phyloP scores from a whole-genome alignment of 2,888 invertebrate species.

The Masnerella sp. region DNA sequence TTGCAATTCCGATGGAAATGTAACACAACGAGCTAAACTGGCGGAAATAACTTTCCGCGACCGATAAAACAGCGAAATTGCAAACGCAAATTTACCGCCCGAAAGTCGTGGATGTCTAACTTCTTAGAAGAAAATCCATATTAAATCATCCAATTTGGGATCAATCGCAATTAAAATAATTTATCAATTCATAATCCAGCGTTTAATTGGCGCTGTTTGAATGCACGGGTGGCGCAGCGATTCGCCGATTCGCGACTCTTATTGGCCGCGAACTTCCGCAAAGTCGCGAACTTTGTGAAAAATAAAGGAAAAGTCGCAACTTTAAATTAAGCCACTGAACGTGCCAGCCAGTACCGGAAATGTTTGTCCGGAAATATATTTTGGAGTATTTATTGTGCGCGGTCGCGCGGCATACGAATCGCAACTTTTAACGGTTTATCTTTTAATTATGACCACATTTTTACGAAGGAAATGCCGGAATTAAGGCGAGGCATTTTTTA shows the following conservation, averaged over 20 bases:
- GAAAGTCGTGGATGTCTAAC: too few species aligned
- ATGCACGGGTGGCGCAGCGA: constrained; percentile 23
- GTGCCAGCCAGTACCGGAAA: constrained; percentile 10
- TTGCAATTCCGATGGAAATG: constrained; percentile 10
- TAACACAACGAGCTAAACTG: constrained; percentile 10
- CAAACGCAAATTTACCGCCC: too few species aligned
- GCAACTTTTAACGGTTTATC: too few species aligned
- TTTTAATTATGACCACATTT: too few species aligned
- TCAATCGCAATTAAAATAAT: too few species aligned
- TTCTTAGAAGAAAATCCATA: too few species aligned
- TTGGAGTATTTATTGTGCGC: not conserved
- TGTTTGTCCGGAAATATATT: constrained; percentile 22
- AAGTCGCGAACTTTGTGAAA: constrained; percentile 40
- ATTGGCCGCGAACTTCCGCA: constrained; percentile 30
- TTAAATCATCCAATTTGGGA: too few species aligned
- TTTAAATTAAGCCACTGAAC: constrained; percentile 44
- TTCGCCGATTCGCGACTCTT: constrained; percentile 37
- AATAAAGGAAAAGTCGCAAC: constrained; percentile 28
- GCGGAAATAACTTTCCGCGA: constrained; percentile 25
- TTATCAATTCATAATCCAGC: not conserved
- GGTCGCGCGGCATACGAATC: not conserved
- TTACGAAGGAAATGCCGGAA: too few species aligned
- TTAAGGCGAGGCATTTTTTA: too few species aligned
- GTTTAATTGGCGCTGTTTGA: constrained; percentile 11
- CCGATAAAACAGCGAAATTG: constrained; percentile 28